Evolutionary conservation across 2,113 vertebrate genomes (phyloP), one percentile per base, ranked within the genome.

Genomic region (Pituophis catenifer): DNA sequence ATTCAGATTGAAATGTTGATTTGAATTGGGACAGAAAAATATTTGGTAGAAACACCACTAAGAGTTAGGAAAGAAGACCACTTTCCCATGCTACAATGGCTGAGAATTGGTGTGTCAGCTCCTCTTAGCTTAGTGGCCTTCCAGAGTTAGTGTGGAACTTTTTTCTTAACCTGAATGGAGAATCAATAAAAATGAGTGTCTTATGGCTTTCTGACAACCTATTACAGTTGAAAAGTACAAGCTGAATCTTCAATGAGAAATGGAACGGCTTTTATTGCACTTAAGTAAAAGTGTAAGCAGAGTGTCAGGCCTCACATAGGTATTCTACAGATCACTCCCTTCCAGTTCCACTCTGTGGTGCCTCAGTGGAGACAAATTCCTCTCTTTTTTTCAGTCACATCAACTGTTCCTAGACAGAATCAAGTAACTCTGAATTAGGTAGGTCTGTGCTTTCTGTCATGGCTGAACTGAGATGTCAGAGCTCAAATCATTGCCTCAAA

Each of bases 341-440:
- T 52, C 44, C 89, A 86, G 88, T 96, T 96, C 89, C 58, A 94
- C 52, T 92, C 52, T 3, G 55, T 5, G 89, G 10, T 94, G 7
- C 86, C 75, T 93, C 96, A 95, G 95, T 52, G 70, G 91, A 94
- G 90, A 93, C 17, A 91, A 89, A 95, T 93, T 54, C 95, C n/a
- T 13, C 44, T 91, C 93, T 94, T 57, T 92, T 33, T 86, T 24
- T 59, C 91, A 95, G 59, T 58, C 89, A 92, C 94, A 81, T 5
- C 70, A 90, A 0, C 3, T 89, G 86, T 48, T 89, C 57, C 53
- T 48, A 91, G 91, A 94, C 59, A 94, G 95, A 95, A 96, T 92
- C 86, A 88, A 94, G 93, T 94, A 62, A 90, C 53, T 96, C 48
- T 95, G 87, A 94, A 95, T 95, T 95, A 94, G 90, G 92, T 94